Evolutionary conservation across 2,113 vertebrate species (phyloP).

Genomic region (Macroglossus sobrinus): DNA sequence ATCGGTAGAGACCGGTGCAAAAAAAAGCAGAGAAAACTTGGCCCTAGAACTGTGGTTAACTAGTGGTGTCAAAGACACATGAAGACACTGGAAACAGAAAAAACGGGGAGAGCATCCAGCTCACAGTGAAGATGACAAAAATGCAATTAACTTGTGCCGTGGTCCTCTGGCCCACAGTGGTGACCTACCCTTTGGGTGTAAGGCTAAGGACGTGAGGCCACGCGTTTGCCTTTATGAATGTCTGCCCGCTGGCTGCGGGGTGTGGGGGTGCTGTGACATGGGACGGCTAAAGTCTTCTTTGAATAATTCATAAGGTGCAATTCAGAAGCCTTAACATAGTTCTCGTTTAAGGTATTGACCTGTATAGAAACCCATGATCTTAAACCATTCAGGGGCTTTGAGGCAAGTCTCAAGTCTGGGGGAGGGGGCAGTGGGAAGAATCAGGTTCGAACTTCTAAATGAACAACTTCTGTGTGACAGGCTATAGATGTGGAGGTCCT

Average conservation of each 20-base stretch:
- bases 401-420: not conserved
- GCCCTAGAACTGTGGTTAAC: not conserved
- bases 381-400: not conserved
- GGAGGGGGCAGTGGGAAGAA: not conserved
- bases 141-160: slow-evolving; percentile 38
- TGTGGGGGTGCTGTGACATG: not conserved
- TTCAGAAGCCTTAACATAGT: not conserved
- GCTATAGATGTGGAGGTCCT: not conserved
- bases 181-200: not conserved
- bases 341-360: not conserved
- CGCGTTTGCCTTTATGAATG: slow-evolving; percentile 15
- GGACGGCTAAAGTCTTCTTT: not conserved
- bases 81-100: not conserved
- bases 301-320: not conserved
- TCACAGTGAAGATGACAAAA: slow-evolving; percentile 48
- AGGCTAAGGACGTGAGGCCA: not conserved
- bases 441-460: not conserved
- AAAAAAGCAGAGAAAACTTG: not conserved
- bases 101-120: not conserved
- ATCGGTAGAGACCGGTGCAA: not conserved
- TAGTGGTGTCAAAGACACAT: not conserved
- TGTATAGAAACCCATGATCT: not conserved
- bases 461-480: not conserved
- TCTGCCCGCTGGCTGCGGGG: not conserved
- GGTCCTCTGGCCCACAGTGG: not conserved